Conservation (phyloP, 2,113 vertebrate genomes). For the Numenius arquata region DNA sequence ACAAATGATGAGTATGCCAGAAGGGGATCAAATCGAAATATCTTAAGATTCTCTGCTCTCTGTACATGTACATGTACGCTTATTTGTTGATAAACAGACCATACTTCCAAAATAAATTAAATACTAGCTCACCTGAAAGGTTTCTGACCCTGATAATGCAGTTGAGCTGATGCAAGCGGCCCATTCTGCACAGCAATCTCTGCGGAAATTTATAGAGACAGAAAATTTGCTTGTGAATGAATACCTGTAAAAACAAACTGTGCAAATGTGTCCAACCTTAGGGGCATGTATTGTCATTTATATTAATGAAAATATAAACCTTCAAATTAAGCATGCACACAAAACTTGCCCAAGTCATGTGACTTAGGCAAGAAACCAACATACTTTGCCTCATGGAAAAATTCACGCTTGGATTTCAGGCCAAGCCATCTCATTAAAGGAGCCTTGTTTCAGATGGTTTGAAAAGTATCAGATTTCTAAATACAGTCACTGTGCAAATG, state of each 20-base stretch:
- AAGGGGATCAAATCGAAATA: neutral
- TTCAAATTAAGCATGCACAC: neutral
- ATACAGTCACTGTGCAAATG: neutral
- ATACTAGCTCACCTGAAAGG: constrained; percentile 8
- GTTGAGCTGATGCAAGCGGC: neutral
- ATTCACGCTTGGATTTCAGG: neutral
- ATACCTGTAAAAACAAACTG: neutral
- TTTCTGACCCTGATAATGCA: neutral
- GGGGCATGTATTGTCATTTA: neutral
- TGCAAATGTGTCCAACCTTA: neutral
- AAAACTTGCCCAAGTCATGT: neutral
- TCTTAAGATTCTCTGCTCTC: constrained; percentile 3
- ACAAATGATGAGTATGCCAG: neutral
- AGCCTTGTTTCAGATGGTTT: constrained; percentile 1
- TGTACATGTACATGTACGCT: neutral
- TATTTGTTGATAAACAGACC: constrained; percentile 2
- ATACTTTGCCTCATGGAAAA: neutral
- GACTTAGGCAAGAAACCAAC: neutral
- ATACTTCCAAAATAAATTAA: neutral
- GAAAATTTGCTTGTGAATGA: neutral
- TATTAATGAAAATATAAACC: neutral
- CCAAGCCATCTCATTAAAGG: neutral
- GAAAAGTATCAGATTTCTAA: neutral
- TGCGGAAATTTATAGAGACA: neutral
- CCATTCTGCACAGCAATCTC: neutral